Evolutionary conservation across 2,797 vertebrate species (phyloP).

Genomic region (Phataginus tetradactyla): DNA sequence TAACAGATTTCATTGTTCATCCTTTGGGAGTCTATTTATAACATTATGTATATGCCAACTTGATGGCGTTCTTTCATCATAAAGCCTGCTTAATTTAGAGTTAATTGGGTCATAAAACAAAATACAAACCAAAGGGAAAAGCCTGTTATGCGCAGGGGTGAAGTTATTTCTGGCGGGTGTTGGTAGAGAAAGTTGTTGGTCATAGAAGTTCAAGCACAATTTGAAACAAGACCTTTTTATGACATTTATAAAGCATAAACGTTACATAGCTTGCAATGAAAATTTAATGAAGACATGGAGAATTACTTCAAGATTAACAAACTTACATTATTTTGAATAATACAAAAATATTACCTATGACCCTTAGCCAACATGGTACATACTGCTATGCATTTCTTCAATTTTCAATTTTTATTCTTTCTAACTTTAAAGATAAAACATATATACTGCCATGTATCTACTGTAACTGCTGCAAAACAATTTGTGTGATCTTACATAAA

Average conservation of each 20-base stretch:
- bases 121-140: conserved; percentile 48
- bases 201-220: conserved; percentile 43
- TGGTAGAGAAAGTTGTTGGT: conserved; percentile 52
- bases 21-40: conserved; percentile 67
- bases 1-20: conserved; percentile 54
- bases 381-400: background rate
- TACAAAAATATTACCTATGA: conserved; percentile 19
- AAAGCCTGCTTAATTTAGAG: conserved; percentile 50
- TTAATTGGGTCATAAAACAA: conserved; percentile 70
- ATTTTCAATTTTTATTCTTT: conserved; percentile 19
- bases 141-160: background rate
- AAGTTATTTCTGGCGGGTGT: conserved; percentile 37
- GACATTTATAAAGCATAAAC: conserved; percentile 57
- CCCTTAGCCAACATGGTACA: background rate
- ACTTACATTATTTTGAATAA: conserved; percentile 61
- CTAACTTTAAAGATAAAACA: background rate
- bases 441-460: background rate
- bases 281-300: conserved; percentile 62
- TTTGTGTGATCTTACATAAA: background rate
- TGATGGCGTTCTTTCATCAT: conserved; percentile 67
- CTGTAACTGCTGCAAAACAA: background rate
- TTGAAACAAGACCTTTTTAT: conserved; percentile 59
- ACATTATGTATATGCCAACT: conserved; percentile 55
- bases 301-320: conserved; percentile 67
- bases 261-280: conserved; percentile 32